phyloP scores from a whole-genome alignment of 1,140 invertebrate species.

The Nasonia longicornis region DNA sequence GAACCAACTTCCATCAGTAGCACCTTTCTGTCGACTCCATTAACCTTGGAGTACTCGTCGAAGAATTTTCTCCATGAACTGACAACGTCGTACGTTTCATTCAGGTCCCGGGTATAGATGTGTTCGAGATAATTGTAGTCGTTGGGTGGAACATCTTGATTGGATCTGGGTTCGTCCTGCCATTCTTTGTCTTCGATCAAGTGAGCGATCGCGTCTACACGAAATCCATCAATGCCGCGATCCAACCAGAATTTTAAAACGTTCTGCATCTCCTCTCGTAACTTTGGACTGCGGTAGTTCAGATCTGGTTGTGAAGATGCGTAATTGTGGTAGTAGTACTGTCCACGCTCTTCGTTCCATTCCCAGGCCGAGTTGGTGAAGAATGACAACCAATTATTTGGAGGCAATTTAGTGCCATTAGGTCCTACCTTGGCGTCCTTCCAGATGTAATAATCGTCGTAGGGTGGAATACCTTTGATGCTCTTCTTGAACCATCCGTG shows the following conservation, averaged over 20 bases:
- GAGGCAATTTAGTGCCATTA: slow-evolving; percentile 50
- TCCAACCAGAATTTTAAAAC: slow-evolving; percentile 75
- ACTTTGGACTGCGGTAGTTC: slow-evolving; percentile 74
- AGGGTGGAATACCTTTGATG: slow-evolving; percentile 68
- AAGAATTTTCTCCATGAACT: background rate
- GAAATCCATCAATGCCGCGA: slow-evolving; percentile 78
- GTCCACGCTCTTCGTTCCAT: slow-evolving; percentile 68
- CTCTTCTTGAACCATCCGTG: slow-evolving; percentile 79
- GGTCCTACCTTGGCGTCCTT: slow-evolving; percentile 61
- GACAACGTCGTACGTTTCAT: slow-evolving; percentile 67
- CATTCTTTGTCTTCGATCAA: slow-evolving; percentile 71
- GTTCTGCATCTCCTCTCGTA: slow-evolving; percentile 73
- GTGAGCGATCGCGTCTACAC: slow-evolving; percentile 74
- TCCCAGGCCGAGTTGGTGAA: slow-evolving; percentile 71
- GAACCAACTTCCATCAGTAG: slow-evolving; percentile 79
- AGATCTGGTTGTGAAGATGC: slow-evolving; percentile 76
- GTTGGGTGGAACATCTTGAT: slow-evolving; percentile 64
- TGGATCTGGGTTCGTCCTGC: slow-evolving; percentile 71
- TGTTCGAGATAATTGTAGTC: slow-evolving; percentile 74
- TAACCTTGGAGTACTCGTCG: slow-evolving; percentile 66
- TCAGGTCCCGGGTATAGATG: slow-evolving; percentile 74
- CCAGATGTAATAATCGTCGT: slow-evolving; percentile 79
- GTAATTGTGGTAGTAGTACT: slow-evolving; percentile 76
- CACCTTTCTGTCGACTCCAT: slow-evolving; percentile 79
- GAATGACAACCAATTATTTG: slow-evolving; percentile 52